These are phyloP conservation scores for Rachycentron canadum DNA, from an alignment of 2,797 vertebrate species.

Conservation along the genomic window DNA sequence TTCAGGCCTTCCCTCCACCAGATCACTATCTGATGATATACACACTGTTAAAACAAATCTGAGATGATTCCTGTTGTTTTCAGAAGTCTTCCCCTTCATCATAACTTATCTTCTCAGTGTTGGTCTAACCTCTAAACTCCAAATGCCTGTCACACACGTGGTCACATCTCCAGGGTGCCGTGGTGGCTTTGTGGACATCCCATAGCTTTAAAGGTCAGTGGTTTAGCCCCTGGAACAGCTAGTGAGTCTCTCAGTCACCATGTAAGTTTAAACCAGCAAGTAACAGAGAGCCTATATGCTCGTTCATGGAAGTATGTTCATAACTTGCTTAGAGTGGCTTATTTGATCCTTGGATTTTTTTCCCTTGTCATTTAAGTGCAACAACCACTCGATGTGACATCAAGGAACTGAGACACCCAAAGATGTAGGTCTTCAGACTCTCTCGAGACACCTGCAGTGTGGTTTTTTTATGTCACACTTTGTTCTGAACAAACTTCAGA, in stretches of 20 bases:
- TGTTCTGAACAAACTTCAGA: constrained; percentile 59
- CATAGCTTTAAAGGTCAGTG: constrained; percentile 14
- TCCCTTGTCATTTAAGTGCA: constrained; percentile 7
- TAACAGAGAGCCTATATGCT: not conserved
- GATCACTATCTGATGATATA: constrained; percentile 40
- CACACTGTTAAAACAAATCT: constrained; percentile 51
- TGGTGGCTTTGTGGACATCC: not conserved
- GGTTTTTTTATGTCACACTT: constrained; percentile 54
- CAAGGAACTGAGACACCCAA: constrained; percentile 15
- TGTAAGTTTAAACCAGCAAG: not conserved
- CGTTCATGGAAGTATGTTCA: not conserved
- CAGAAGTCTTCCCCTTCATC: constrained; percentile 26
- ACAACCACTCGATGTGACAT: constrained; percentile 16
- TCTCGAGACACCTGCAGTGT: constrained; percentile 64
- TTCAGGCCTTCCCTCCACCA: constrained; percentile 39
- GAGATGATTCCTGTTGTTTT: constrained; percentile 52
- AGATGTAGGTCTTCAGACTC: constrained; percentile 29
- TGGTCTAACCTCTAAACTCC: constrained; percentile 29
- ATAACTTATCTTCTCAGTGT: constrained; percentile 36
- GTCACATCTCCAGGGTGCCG: constrained; percentile 8
- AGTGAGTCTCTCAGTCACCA: not conserved
- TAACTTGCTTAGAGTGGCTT: not conserved
- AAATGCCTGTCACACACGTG: not conserved
- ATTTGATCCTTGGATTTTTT: not conserved
- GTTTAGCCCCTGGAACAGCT: constrained; percentile 9